These are phyloP conservation scores for Tetramorium simillimum DNA, from an alignment of 1,140 invertebrate genomes.

Conservation along the genomic window DNA sequence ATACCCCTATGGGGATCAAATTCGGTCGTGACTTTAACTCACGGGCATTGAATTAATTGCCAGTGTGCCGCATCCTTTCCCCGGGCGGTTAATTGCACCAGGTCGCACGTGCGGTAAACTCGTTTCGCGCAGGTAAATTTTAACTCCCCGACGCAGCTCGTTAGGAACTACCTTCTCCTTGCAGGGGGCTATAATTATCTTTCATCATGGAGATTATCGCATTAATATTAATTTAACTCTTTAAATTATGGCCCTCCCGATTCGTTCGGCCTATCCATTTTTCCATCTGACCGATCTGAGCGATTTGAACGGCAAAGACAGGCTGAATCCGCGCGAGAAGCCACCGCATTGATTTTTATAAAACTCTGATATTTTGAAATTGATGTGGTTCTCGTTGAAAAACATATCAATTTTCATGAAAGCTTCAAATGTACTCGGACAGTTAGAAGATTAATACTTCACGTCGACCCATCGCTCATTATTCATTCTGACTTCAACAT, in stretches of 20 bases:
- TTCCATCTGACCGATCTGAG: no score
- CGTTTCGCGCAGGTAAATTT: slow-evolving; percentile 32
- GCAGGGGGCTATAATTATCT: slow-evolving; percentile 28
- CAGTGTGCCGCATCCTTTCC: neutral
- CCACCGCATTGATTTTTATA: neutral
- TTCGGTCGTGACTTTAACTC: slow-evolving; percentile 37
- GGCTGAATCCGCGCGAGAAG: neutral
- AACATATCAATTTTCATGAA: slow-evolving; percentile 25
- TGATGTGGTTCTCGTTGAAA: neutral
- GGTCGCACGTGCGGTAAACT: slow-evolving; percentile 34
- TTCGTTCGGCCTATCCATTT: neutral
- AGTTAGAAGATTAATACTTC: slow-evolving; percentile 10
- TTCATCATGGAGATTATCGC: slow-evolving; percentile 27
- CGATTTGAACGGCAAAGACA: neutral
- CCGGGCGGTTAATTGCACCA: slow-evolving; percentile 42
- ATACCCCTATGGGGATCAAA: neutral
- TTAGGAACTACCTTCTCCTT: slow-evolving; percentile 9
- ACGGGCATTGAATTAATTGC: slow-evolving; percentile 43
- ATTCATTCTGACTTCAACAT: slow-evolving; percentile 9
- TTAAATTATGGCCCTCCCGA: neutral
- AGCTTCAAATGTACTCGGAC: slow-evolving; percentile 1
- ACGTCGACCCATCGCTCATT: neutral
- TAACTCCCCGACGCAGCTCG: slow-evolving; percentile 31
- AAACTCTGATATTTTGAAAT: neutral
- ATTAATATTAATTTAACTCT: slow-evolving; percentile 32